Evolutionary conservation across 2,888 invertebrate genomes (phyloP), one percentile per base, ranked within the genome.

Genomic region (Acanthosoma haemorrhoidale): DNA sequence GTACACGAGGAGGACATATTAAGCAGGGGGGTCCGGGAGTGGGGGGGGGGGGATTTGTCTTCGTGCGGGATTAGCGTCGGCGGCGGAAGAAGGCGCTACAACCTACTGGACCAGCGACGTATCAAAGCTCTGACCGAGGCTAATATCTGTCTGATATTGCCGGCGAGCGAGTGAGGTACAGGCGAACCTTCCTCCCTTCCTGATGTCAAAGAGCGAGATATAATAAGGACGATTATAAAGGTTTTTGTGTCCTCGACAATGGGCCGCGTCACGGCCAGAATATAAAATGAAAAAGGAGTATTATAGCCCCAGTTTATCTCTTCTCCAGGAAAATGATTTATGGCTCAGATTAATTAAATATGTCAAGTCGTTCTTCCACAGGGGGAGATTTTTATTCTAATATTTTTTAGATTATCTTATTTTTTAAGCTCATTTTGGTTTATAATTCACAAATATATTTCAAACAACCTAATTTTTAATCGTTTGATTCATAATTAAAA

Each of bases 231-330:
- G 29, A 25, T 51, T 25, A 51, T 25, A 51, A 51, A 51, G 51
- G 25, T 51, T 51, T 51, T 51, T 51, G 51, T 51, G 51, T 51
- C 21, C 25, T 25, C 25, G n/a, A 51, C 51, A 51, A 51, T 25
- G 51, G 51, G 21, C 29, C 51, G n/a, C 29, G 51, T 51, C 51
- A 51, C 25, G 51, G n/a, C 9, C 51, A 51, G 51, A 6, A 51
- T 51, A 51, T 51, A 51, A 51, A 51, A 51, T 51, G 21, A 51
- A 51, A 51, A 51, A 51, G 51, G 13, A 6, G 1, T n/a, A n/a
- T n/a, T n/a, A n/a, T n/a, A n/a, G n/a, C n/a, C n/a, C 13, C 51
- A 21, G 51, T 51, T 51, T 51, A 51, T 51, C 51, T 51, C 51
- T n/a, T 21, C n/a, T 13, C 51, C n/a, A 25, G n/a, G n/a, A n/a